These are phyloP conservation scores for Tolmerus cingulatus DNA, from an alignment of 2,888 invertebrate species.

Conservation along the genomic window DNA sequence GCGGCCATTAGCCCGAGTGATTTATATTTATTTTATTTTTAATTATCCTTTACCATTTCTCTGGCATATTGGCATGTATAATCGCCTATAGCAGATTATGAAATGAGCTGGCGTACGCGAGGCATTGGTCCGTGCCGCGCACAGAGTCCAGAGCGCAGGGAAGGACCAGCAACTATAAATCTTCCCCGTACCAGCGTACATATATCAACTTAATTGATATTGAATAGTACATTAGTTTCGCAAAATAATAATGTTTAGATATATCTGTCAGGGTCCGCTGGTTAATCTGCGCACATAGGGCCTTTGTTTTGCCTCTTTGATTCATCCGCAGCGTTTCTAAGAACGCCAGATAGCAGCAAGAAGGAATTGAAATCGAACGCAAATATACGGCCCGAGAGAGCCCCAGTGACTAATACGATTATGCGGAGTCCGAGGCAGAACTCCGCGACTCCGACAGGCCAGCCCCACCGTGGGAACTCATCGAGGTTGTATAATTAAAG, in stretches of 20 bases:
- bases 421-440: slow-evolving; percentile 9
- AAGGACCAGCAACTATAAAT: slow-evolving; percentile 2
- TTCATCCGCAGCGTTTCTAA: not conserved
- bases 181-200: not conserved
- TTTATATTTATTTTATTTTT: slow-evolving; percentile 17
- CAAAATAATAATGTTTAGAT: slow-evolving; percentile 30
- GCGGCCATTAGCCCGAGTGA: not conserved
- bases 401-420: slow-evolving; percentile 21
- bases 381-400: not conserved
- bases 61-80: slow-evolving; percentile 22
- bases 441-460: not conserved
- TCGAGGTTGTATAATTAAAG: slow-evolving; percentile 21
- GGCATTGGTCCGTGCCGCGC: not conserved
- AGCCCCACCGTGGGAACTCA: slow-evolving; percentile 20
- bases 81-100: not conserved
- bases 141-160: not conserved
- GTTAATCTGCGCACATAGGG: not conserved
- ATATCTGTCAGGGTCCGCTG: slow-evolving; percentile 14
- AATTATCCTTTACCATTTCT: slow-evolving; percentile 3
- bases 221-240: slow-evolving; percentile 32
- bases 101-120: slow-evolving; percentile 9
- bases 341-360: not conserved
- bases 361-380: not conserved
- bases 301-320: slow-evolving; percentile 26
- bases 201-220: slow-evolving; percentile 33